Percentiles rank a stretch among this genome's conserved stretches.
phyloP scores from a whole-genome alignment of 1,140 invertebrate species.

The Drosophila micromelanica region DNA sequence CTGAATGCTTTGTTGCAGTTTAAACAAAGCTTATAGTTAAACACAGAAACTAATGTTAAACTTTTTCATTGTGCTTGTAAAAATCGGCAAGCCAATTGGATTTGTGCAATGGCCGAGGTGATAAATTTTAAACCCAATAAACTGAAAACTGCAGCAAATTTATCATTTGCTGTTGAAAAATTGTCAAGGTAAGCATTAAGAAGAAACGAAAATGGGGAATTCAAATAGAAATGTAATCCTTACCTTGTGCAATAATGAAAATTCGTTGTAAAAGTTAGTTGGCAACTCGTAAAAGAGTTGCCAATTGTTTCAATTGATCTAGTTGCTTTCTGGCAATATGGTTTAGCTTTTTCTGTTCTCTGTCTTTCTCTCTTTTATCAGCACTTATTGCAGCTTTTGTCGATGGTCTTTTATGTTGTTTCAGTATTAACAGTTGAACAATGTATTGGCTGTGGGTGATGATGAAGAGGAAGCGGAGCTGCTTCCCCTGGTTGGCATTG shows the following conservation, averaged over 20 bases:
- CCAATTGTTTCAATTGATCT: conserved; percentile 53
- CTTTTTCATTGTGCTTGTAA: conserved; percentile 15
- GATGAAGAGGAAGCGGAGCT: background rate
- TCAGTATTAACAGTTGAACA: conserved; percentile 12
- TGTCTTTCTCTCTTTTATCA: background rate
- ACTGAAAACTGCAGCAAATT: conserved; percentile 23
- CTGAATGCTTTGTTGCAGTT: no score
- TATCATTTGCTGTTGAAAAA: conserved; percentile 9
- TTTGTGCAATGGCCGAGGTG: conserved; percentile 4
- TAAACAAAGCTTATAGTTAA: no score
- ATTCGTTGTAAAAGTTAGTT: conserved; percentile 79
- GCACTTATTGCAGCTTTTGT: conserved; percentile 16
- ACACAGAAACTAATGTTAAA: conserved; percentile 17
- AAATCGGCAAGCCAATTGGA: conserved; percentile 16
- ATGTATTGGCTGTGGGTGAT: conserved; percentile 20
- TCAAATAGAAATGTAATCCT: conserved; percentile 36
- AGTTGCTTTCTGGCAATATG: background rate
- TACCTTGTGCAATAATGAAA: conserved; percentile 78
- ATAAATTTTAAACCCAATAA: conserved; percentile 42
- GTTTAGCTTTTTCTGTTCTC: background rate
- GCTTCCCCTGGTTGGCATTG: conserved; percentile 28
- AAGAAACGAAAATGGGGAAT: background rate
- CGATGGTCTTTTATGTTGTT: conserved; percentile 18
- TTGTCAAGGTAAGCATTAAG: conserved; percentile 8
- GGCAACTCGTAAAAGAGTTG: conserved; percentile 76